Conservation (phyloP, 2,797 vertebrate species). For the Etheostoma nigrum region DNA sequence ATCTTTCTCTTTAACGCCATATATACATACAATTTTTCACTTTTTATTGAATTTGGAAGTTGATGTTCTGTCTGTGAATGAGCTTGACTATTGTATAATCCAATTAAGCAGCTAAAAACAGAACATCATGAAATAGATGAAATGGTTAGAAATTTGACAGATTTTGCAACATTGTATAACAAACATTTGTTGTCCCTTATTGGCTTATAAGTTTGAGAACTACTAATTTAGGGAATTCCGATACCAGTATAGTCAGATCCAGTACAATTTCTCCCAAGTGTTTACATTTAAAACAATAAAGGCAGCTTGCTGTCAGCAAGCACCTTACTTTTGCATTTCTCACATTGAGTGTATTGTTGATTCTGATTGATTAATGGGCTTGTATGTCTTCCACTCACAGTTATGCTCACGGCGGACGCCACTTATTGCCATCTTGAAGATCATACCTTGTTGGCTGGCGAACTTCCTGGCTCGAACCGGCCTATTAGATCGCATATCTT, state of each 20-base stretch:
- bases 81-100: not conserved
- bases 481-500: constrained; percentile 80
- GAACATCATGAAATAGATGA: not conserved
- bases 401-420: constrained; percentile 64
- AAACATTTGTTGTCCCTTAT: not conserved
- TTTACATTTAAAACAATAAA: too few species aligned
- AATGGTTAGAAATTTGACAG: not conserved
- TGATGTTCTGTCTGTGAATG: not conserved
- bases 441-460: constrained; percentile 81
- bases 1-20: too few species aligned
- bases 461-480: constrained; percentile 70
- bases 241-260: too few species aligned
- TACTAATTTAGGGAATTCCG: too few species aligned
- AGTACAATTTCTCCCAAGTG: too few species aligned
- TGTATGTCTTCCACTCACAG: constrained; percentile 47
- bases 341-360: not conserved
- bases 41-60: too few species aligned
- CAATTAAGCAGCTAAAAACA: not conserved
- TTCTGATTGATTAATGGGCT: not conserved
- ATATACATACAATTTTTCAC: too few species aligned
- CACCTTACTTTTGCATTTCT: not conserved
- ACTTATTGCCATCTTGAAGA: constrained; percentile 83
- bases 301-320: not conserved
- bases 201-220: too few species aligned
- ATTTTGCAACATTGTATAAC: not conserved